Evolutionary conservation across 2,113 vertebrate species (phyloP).

Genomic region (Jaculus jaculus): DNA sequence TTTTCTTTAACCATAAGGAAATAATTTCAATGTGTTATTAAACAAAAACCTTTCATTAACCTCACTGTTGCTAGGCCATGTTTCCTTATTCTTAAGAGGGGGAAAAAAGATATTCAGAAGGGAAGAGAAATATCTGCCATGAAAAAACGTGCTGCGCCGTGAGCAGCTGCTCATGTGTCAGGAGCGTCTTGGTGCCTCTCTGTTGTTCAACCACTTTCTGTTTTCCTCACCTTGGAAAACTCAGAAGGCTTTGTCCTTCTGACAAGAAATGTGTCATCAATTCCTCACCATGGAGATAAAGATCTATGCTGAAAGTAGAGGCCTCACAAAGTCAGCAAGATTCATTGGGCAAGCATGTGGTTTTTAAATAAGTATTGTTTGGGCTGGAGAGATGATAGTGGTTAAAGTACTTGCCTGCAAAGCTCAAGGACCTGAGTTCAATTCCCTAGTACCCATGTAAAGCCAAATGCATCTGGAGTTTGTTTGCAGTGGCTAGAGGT

Average conservation of each 20-base stretch:
- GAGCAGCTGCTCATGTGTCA: neutral
- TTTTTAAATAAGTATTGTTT: conserved; percentile 14
- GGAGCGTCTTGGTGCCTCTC: neutral
- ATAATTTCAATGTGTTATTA: conserved; percentile 70
- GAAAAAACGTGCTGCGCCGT: conserved; percentile 8
- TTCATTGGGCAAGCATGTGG: neutral
- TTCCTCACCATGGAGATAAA: neutral
- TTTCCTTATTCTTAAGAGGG: conserved; percentile 27
- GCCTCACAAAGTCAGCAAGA: neutral
- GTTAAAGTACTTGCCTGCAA: too few relatives aligned
- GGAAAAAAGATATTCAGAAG: neutral
- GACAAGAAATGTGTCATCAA: neutral
- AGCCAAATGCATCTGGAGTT: too few relatives aligned
- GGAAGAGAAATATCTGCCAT: conserved; percentile 64
- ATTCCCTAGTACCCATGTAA: too few relatives aligned
- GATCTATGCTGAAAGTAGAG: neutral
- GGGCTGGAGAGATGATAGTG: too few relatives aligned
- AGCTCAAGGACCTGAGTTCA: too few relatives aligned
- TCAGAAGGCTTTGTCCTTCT: neutral
- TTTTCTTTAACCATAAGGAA: conserved; percentile 76
- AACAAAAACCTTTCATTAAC: conserved; percentile 60
- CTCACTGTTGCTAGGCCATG: conserved; percentile 23
- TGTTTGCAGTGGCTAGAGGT: too few relatives aligned
- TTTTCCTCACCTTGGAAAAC: conserved; percentile 60
- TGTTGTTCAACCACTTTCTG: conserved; percentile 37